These are phyloP conservation scores for Oryctes rhinoceros DNA, from an alignment of 1,140 invertebrate genomes.

Conservation along the genomic window DNA sequence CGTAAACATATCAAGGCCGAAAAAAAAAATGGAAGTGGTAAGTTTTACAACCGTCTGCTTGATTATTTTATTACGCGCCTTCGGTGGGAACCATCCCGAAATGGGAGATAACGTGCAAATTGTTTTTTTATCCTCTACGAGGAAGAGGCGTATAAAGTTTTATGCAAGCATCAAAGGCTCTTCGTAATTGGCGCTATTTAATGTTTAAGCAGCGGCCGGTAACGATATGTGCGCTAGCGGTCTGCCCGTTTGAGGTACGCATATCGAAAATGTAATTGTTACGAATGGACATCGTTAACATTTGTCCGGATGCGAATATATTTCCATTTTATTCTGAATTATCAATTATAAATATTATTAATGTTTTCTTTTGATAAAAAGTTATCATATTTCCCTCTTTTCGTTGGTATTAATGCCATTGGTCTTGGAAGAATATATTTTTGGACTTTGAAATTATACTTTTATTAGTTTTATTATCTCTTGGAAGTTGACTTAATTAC, in stretches of 20 bases:
- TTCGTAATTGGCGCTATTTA: neutral
- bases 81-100: neutral
- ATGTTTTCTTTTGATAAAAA: too few relatives aligned
- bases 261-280: neutral
- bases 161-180: neutral
- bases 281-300: neutral
- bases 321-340: too few relatives aligned
- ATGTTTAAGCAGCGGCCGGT: neutral
- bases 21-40: neutral
- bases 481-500: too few relatives aligned
- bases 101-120: neutral
- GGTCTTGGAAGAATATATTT: too few relatives aligned
- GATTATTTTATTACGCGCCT: slow-evolving; percentile 5
- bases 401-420: too few relatives aligned
- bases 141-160: neutral
- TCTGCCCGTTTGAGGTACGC: neutral
- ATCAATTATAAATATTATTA: too few relatives aligned
- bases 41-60: neutral
- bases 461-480: too few relatives aligned
- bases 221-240: neutral
- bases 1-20: neutral
- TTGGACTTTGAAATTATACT: too few relatives aligned
- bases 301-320: too few relatives aligned
- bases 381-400: too few relatives aligned
- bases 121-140: neutral